Evolutionary conservation across 1,140 invertebrate species (phyloP).

Genomic region (Euglossa dilemma): DNA sequence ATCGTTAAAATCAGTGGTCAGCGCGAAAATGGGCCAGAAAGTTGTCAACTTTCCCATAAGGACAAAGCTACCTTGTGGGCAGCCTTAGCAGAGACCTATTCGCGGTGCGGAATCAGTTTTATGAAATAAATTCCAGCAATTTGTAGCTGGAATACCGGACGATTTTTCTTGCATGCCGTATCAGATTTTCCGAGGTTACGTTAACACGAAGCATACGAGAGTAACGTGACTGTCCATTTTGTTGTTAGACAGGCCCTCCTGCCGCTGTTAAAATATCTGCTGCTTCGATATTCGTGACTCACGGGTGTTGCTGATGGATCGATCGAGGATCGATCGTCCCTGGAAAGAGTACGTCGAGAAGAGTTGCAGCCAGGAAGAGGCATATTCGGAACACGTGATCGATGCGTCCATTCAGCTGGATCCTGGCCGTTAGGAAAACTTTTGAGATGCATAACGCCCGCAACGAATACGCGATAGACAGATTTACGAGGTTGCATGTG

Average conservation of each 20-base stretch:
- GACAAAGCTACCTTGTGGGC: no score
- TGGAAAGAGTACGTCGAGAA: constrained; percentile 36
- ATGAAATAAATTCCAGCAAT: not conserved
- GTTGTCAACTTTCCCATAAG: no score
- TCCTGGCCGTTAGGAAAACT: constrained; percentile 43
- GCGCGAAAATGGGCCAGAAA: no score
- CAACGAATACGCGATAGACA: constrained; percentile 58
- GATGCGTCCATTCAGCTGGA: constrained; percentile 68
- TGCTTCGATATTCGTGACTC: constrained; percentile 57
- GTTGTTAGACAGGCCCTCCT: constrained; percentile 37
- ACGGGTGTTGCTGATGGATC: constrained; percentile 67
- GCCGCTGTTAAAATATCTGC: not conserved
- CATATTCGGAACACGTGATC: constrained; percentile 67
- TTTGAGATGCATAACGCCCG: constrained; percentile 60
- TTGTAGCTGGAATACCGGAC: not conserved
- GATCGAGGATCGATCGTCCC: constrained; percentile 58
- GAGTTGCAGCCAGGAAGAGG: constrained; percentile 21
- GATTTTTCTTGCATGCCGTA: constrained; percentile 1
- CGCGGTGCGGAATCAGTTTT: no score
- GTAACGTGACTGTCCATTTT: constrained; percentile 50
- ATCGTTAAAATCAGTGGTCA: no score
- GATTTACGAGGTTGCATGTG: constrained; percentile 58
- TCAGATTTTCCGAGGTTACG: constrained; percentile 4
- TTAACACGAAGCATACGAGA: constrained; percentile 22
- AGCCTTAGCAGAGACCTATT: no score